These are phyloP conservation scores for Penaeus vannamei DNA, from an alignment of 1,140 invertebrate species.

Conservation along the genomic window DNA sequence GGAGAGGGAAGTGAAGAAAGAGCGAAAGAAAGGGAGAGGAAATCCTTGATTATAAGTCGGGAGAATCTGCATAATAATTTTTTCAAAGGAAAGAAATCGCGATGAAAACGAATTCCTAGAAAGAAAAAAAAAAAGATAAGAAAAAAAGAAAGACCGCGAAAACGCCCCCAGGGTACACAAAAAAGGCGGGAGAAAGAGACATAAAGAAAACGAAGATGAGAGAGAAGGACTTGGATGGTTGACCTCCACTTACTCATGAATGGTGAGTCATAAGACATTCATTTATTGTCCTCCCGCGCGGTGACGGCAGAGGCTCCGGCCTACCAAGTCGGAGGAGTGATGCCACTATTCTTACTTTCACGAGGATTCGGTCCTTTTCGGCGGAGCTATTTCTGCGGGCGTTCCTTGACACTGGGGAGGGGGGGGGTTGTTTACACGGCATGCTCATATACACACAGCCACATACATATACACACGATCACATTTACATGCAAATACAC, in stretches of 20 bases:
- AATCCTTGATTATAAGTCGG: conserved; percentile 1
- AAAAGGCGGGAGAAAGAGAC: conserved; percentile 19
- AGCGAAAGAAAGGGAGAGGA: conserved; percentile 19
- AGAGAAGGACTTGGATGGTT: not conserved
- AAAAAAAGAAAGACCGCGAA: not conserved
- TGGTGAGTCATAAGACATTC: conserved; percentile 51
- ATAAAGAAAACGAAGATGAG: conserved; percentile 5
- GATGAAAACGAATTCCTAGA: not conserved
- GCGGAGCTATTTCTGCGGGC: too few relatives aligned
- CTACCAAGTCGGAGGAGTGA: too few relatives aligned
- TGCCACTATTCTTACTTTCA: too few relatives aligned
- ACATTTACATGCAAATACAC: too few relatives aligned
- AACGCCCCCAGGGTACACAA: not conserved
- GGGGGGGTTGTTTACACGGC: too few relatives aligned
- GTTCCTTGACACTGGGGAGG: too few relatives aligned
- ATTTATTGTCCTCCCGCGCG: conserved; percentile 30
- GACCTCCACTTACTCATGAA: conserved; percentile 45
- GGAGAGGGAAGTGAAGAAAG: not conserved
- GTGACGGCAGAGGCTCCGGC: too few relatives aligned
- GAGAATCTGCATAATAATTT: not conserved
- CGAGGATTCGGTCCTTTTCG: too few relatives aligned
- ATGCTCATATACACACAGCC: too few relatives aligned
- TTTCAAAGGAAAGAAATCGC: not conserved
- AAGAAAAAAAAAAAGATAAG: not conserved
- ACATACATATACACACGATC: too few relatives aligned